A percentile compares a stretch with the other conserved stretches of the same genome.
These are phyloP conservation scores for Tamandua tetradactyla DNA, from an alignment of 2,797 vertebrate genomes.

Conservation along the genomic window DNA sequence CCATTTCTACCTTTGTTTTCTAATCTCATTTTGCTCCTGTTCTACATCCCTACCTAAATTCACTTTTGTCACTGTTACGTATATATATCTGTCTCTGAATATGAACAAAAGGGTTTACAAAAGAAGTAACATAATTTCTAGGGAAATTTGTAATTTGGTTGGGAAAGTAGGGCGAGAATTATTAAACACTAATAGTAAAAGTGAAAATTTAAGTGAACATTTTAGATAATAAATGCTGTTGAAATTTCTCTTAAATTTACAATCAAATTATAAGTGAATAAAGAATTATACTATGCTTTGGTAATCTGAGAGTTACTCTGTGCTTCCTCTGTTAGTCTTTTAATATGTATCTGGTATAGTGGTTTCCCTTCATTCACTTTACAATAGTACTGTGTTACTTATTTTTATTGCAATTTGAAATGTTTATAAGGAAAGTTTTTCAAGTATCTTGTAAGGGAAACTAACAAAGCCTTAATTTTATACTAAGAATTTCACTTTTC, in stretches of 20 bases:
- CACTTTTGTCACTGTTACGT: neutral
- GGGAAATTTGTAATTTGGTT: neutral
- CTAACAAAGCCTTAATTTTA: neutral
- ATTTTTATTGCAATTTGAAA: neutral
- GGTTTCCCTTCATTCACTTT: neutral
- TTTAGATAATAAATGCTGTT: neutral
- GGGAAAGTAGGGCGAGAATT: neutral
- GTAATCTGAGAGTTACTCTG: neutral
- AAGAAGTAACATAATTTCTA: constrained; percentile 13
- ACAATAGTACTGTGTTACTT: neutral
- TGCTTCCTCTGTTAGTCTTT: neutral
- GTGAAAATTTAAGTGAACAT: neutral
- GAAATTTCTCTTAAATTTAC: neutral
- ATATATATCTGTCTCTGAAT: neutral
- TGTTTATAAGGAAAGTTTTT: neutral
- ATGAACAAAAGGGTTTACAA: neutral
- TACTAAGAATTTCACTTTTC: neutral
- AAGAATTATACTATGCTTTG: neutral
- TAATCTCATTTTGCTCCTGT: neutral
- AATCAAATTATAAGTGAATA: neutral
- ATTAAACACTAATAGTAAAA: neutral
- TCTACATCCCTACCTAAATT: neutral
- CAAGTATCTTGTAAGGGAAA: neutral
- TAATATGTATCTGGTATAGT: neutral
- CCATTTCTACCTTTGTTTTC: neutral